Base-by-base conservation (phyloP, 2,888 invertebrate species). In the Pachymerium ferrugineum region DNA sequence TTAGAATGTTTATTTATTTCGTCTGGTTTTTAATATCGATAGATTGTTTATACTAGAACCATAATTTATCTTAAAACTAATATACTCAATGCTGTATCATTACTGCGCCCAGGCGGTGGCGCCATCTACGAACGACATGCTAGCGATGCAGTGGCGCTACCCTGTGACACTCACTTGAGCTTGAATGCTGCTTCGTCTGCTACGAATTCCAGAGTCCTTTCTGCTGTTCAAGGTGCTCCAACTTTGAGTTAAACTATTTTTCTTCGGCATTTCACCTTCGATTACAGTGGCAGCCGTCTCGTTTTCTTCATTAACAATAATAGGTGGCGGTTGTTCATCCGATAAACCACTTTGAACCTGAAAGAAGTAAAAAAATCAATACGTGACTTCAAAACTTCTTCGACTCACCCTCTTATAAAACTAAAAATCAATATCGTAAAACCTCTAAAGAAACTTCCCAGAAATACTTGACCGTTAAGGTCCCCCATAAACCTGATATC, bases 131-230 rank as follows among this genome's bases (percentile, higher is more conserved):
- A n/a, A n/a, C n/a, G n/a, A n/a, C n/a, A n/a, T n/a, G n/a, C n/a
- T n/a, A n/a, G n/a, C n/a, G n/a, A n/a, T n/a, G 16, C 47, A 16
- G 47, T 47, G 47, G 4, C 47, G 47, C 47, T 19, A 47, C 19
- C 47, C 19, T 2, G 6, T 4, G 47, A 38, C 22, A 47, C 31
- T 38, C 72, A 75, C 75, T 73, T 74, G 74, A 10, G 75, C 74
- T 70, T 75, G 75, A 29, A 74, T 74, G 69, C 75, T 75, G 33
- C 74, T 73, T 19, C 74, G 68, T 14, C 70, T 28, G 62, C 75
- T 75, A 25, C 90, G 87, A 75, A 93, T 93, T 12, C 93, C 93
- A 0, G 93, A 93, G 82, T 93, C 93, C 83, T 93, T 93, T 74
- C 93, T 87, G 78, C 93, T 93, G 79, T 91, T 91, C 72, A 90